A percentile compares a stretch with the other conserved stretches of the same genome.
Conservation (phyloP, 2,888 invertebrate genomes). For the Protodeltote pygarga region DNA sequence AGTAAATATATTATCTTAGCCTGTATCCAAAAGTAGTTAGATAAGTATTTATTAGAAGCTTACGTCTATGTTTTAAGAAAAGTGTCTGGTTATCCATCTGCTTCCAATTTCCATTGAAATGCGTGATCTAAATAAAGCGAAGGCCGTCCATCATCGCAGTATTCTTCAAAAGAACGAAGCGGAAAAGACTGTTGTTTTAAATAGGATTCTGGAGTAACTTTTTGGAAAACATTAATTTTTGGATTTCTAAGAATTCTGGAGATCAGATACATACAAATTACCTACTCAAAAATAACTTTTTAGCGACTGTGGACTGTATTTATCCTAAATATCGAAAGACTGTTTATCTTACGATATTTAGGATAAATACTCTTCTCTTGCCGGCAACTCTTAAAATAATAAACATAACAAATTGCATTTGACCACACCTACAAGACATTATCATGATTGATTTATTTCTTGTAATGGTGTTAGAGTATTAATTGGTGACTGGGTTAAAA, state of each 20-base stretch:
- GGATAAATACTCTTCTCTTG: too few species aligned
- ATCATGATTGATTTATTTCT: constrained; percentile 10
- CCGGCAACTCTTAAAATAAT: too few species aligned
- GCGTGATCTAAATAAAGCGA: constrained; percentile 30
- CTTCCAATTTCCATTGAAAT: constrained; percentile 30
- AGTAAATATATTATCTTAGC: too few species aligned
- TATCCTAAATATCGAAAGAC: too few species aligned
- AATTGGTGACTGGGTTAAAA: constrained; percentile 9
- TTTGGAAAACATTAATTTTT: constrained; percentile 2
- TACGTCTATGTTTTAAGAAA: too few species aligned
- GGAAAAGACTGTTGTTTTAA: constrained; percentile 10
- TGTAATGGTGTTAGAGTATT: not conserved
- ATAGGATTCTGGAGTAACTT: constrained; percentile 6
- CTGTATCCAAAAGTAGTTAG: too few species aligned
- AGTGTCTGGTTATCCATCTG: constrained; percentile 25
- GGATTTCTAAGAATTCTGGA: constrained; percentile 4
- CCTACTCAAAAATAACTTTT: not conserved
- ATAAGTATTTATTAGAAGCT: too few species aligned
- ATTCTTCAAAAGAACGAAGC: constrained; percentile 27
- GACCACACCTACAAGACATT: too few species aligned
- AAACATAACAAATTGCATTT: too few species aligned
- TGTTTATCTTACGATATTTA: too few species aligned
- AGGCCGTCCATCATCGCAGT: constrained; percentile 34
- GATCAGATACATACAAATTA: not conserved
- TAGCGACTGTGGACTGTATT: too few species aligned